These are phyloP conservation scores for Druon quercuslanigerum DNA, from an alignment of 1,140 invertebrate species.

Conservation along the genomic window DNA sequence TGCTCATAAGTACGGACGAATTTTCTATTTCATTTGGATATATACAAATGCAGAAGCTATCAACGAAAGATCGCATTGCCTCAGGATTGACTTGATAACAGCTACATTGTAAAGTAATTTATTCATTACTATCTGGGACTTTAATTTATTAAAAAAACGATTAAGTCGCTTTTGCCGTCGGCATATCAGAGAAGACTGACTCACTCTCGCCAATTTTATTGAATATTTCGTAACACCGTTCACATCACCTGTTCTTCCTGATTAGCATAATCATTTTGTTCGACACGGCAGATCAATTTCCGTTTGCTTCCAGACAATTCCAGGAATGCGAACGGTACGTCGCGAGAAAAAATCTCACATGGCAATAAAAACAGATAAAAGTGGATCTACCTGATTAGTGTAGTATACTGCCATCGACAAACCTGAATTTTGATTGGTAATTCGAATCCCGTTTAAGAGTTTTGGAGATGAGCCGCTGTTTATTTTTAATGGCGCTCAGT, in stretches of 20 bases:
- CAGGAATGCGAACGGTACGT: not conserved
- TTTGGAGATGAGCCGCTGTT: not conserved
- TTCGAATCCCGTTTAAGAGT: slow-evolving; percentile 9
- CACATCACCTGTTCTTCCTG: slow-evolving; percentile 11
- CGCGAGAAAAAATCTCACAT: slow-evolving; percentile 16
- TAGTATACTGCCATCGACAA: not conserved
- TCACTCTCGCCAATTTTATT: slow-evolving; percentile 6
- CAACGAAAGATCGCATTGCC: too few relatives aligned
- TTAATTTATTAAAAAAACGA: not conserved
- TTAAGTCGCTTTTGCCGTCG: not conserved
- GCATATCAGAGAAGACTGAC: slow-evolving; percentile 12
- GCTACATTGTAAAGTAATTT: slow-evolving; percentile 25
- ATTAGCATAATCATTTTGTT: slow-evolving; percentile 35
- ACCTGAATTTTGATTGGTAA: slow-evolving; percentile 1
- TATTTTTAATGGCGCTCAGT: slow-evolving; percentile 12
- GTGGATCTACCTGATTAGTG: slow-evolving; percentile 21
- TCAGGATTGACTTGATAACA: not conserved
- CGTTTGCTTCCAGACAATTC: not conserved
- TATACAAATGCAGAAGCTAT: too few relatives aligned
- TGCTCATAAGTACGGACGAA: too few relatives aligned
- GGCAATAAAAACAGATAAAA: slow-evolving; percentile 18
- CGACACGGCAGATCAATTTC: slow-evolving; percentile 3
- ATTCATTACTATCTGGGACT: not conserved
- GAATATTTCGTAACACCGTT: slow-evolving; percentile 5
- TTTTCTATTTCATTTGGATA: too few relatives aligned